Evolutionary conservation across 2,797 vertebrate species (phyloP).

Genomic region (Acanthis flammea): DNA sequence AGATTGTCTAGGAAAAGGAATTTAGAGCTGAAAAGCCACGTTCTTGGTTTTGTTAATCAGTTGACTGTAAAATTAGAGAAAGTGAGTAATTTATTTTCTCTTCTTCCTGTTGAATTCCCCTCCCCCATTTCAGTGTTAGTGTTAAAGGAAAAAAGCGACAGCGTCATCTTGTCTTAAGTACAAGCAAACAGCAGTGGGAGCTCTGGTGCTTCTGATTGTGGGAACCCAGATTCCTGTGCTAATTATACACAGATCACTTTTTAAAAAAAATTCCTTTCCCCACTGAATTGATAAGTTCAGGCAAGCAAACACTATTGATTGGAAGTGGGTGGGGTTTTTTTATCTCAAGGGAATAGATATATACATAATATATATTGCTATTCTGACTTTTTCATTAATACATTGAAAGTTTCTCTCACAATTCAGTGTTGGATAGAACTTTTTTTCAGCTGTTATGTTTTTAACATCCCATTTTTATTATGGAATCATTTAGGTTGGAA

Average conservation of each 20-base stretch:
- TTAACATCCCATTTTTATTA: background rate
- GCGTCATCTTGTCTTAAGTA: conserved; percentile 61
- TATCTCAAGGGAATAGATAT: background rate
- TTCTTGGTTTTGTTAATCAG: background rate
- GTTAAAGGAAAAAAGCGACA: conserved; percentile 48
- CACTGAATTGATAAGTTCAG: background rate
- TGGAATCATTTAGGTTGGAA: background rate
- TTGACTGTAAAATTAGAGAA: background rate
- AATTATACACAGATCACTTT: background rate
- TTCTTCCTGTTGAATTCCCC: conserved; percentile 39
- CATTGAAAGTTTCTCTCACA: background rate
- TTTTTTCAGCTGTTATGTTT: background rate
- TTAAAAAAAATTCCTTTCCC: background rate
- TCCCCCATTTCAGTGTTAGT: conserved; percentile 25
- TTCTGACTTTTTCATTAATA: background rate
- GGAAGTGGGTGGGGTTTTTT: background rate
- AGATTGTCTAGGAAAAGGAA: background rate
- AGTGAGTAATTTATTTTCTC: background rate
- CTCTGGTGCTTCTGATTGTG: conserved; percentile 35
- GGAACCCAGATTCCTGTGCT: conserved; percentile 5
- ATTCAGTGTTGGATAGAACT: background rate
- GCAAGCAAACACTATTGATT: background rate
- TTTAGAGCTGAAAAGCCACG: background rate
- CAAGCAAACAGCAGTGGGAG: conserved; percentile 49
- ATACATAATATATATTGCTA: background rate